Conservation (phyloP, 2,113 vertebrate genomes). For the Elgaria multicarinata region DNA sequence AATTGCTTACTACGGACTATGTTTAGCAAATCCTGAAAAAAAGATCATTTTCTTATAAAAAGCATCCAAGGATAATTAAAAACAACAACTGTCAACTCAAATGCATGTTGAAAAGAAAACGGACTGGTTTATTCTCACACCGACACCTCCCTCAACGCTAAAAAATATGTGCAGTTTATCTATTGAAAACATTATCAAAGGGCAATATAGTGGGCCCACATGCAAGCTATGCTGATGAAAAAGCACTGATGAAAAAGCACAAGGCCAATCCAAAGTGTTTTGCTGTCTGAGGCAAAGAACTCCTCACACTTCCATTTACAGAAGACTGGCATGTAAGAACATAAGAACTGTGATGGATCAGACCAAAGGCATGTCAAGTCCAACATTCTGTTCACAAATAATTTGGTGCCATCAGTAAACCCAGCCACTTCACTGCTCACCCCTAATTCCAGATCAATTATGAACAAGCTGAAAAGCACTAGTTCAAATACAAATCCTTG, state of each 20-base stretch:
- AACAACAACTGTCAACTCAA: neutral
- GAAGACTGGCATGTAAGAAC: no score
- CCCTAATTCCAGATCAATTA: no score
- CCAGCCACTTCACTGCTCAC: no score
- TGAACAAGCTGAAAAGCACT: no score
- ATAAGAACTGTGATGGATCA: no score
- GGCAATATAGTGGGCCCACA: conserved; percentile 29
- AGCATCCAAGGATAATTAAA: neutral
- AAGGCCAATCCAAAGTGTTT: no score
- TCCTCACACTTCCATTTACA: no score
- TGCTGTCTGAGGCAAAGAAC: no score
- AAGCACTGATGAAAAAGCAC: neutral
- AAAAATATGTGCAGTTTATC: conserved; percentile 43
- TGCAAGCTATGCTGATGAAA: neutral
- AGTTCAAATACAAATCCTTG: no score
- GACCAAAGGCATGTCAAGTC: no score
- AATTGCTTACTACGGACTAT: neutral
- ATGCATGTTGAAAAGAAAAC: conserved; percentile 2
- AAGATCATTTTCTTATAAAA: conserved; percentile 5
- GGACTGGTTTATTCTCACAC: neutral
- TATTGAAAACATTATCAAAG: conserved; percentile 36
- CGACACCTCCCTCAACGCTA: neutral
- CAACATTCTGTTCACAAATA: no score
- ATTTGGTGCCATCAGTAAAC: no score
- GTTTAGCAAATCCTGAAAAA: neutral